A percentile compares a stretch with the other conserved stretches of the same genome.
phyloP scores from a whole-genome alignment of 2,888 invertebrate genomes.

The Cataglyphis livida region DNA sequence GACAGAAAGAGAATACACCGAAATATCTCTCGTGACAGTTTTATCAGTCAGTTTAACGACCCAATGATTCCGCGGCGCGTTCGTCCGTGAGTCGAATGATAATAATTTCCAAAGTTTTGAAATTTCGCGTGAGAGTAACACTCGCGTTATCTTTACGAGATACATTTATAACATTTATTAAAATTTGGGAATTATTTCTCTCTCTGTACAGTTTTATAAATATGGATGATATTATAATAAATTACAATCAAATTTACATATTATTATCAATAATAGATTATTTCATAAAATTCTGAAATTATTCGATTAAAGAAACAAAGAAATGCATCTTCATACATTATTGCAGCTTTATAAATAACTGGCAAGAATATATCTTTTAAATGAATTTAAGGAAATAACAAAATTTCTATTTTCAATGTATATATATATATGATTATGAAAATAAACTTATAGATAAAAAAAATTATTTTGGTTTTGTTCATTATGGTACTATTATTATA shows the following conservation, averaged over 20 bases:
- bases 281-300: background rate
- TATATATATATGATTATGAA: background rate
- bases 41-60: constrained; percentile 34
- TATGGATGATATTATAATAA: background rate
- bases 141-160: background rate
- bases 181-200: background rate
- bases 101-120: constrained; percentile 16
- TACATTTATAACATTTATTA: constrained; percentile 10
- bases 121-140: background rate
- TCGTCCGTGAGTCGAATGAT: constrained; percentile 11
- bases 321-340: constrained; percentile 35
- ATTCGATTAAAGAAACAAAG: background rate
- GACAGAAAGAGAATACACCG: background rate
- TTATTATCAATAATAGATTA: constrained; percentile 3
- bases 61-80: background rate
- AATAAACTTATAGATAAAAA: background rate
- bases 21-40: background rate
- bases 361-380: background rate
- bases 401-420: background rate
- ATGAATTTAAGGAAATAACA: constrained; percentile 2
- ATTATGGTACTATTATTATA: background rate
- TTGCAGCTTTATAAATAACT: background rate
- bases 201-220: background rate
- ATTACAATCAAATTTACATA: constrained; percentile 1
- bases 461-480: background rate